Conservation (phyloP, 2,113 vertebrate species). For the Leiothrix lutea region DNA sequence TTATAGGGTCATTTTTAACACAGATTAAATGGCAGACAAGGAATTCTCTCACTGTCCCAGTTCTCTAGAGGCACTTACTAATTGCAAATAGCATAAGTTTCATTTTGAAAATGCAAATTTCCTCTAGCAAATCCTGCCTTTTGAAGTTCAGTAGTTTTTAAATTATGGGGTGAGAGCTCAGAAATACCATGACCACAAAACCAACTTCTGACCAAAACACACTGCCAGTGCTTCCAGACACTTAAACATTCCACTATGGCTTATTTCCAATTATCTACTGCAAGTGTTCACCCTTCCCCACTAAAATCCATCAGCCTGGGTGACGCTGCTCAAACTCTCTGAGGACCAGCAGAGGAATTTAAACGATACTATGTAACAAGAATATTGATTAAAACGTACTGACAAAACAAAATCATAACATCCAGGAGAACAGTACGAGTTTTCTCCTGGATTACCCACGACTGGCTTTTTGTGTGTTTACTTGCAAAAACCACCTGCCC, state of each 20-base stretch:
- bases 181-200: background rate
- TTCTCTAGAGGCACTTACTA: background rate
- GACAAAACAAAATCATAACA: background rate
- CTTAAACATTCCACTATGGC: rapidly evolving
- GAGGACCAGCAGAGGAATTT: rapidly evolving
- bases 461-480: background rate
- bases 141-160: background rate
- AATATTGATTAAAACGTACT: background rate
- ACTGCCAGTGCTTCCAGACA: background rate
- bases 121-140: rapidly evolving
- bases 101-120: background rate
- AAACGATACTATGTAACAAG: background rate
- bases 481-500: background rate
- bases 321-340: background rate
- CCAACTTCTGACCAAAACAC: background rate
- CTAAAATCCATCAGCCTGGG: background rate
- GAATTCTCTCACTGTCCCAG: background rate
- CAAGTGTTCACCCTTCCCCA: background rate
- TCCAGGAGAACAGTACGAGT: rapidly evolving
- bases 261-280: background rate
- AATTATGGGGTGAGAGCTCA: background rate
- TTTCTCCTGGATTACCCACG: background rate
- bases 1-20: background rate
- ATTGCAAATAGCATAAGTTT: background rate
- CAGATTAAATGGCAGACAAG: background rate